phyloP scores from a whole-genome alignment of 2,888 invertebrate genomes.

The Dicroscelio sp. region DNA sequence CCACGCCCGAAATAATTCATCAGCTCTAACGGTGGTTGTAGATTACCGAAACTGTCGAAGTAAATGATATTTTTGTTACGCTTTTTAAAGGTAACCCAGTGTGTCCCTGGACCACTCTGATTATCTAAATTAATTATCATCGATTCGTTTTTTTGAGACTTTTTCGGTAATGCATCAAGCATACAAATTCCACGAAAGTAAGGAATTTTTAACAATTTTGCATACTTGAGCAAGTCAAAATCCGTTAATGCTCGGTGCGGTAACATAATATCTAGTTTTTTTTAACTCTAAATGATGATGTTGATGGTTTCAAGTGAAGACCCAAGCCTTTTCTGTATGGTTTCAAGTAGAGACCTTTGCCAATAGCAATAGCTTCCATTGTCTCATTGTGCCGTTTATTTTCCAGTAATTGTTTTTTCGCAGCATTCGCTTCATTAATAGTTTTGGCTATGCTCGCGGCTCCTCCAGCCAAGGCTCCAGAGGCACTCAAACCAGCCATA shows the following conservation, averaged over 20 bases:
- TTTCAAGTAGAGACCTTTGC: constrained; percentile 84
- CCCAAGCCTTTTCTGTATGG: background rate
- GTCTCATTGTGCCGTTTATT: background rate
- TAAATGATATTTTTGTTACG: background rate
- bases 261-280: background rate
- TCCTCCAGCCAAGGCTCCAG: background rate
- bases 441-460: background rate
- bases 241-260: constrained; percentile 85
- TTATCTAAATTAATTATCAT: background rate
- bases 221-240: constrained; percentile 85
- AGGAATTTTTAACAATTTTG: constrained; percentile 83
- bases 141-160: background rate
- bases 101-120: too few species aligned
- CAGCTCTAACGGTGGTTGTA: constrained; percentile 26
- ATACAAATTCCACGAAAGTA: constrained; percentile 88
- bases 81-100: background rate
- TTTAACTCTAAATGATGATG: too few species aligned
- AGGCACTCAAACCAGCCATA: background rate
- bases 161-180: background rate
- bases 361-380: background rate
- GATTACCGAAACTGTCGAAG: constrained; percentile 25
- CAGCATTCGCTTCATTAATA: background rate
- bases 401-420: background rate
- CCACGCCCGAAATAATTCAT: constrained; percentile 6
- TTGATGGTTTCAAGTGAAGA: background rate